Evolutionary conservation across 1,140 invertebrate genomes (phyloP), one percentile per base, ranked within the genome.

Genomic region (Bombus confusus): DNA sequence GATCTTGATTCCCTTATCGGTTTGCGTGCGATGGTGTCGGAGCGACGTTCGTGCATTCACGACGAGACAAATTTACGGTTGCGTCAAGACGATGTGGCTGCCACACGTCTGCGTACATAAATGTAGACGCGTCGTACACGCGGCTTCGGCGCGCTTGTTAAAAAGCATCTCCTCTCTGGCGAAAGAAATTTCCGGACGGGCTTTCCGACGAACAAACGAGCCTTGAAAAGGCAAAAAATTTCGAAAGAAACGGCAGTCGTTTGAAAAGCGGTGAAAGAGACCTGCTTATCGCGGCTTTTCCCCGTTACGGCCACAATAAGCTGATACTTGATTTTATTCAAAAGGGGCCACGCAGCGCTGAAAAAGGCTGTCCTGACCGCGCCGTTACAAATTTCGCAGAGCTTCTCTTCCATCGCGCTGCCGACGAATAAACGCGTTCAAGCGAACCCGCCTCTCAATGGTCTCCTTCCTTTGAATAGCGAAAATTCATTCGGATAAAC

Each of bases 331-430:
- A 72, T 79, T 72, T 59, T 25, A 5, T 12, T 79, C 37, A 79
- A 79, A 84, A 79, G 66, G 1, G 25, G 1, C 43, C n/a, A 22
- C 62, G 39, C 31, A 22, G 59, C 10, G 3, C 37, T 71, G 66
- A 57, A 84, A 84, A 78, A 41, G 80, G 28, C 25, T 34, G 57
- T 83, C 81, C 79, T 84, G 75, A 79, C 75, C 76, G 75, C 15
- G 43, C 28, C 75, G 83, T 84, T 84, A 79, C 83, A 84, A 79
- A 71, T 72, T 71, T 69, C 39, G 5, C 10, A 15, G 18, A 22
- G 43, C 47, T 39, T 2, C 41, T 31, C 41, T 25, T 57, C 43
- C 31, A 62, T 9, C 8, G 3, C 37, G 15, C 10, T 6, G 8
- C 4, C 39, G 6, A 3, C 28, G 28, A 59, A 73, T 73, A 81